These are phyloP conservation scores for Chaunax sp. DNA, from an alignment of 2,797 vertebrate genomes.

Conservation along the genomic window DNA sequence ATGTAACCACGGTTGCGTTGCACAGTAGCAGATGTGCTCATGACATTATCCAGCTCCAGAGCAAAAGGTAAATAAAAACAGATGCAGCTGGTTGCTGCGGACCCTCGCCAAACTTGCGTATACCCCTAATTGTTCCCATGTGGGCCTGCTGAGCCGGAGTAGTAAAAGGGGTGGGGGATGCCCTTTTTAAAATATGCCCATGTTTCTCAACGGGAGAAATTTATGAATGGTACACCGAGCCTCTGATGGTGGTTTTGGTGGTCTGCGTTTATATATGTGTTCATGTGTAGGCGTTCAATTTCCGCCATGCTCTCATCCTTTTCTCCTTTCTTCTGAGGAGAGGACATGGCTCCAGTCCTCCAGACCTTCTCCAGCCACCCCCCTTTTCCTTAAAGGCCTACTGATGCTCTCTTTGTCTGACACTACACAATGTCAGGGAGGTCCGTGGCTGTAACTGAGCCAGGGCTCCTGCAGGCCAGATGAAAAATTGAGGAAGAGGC, in stretches of 20 bases:
- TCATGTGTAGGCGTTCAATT: slow-evolving; percentile 27
- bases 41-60: slow-evolving; percentile 81
- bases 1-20: slow-evolving; percentile 86
- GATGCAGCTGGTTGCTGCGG: slow-evolving; percentile 86
- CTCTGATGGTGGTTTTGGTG: slow-evolving; percentile 58
- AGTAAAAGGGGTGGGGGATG: slow-evolving; percentile 71
- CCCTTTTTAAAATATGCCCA: slow-evolving; percentile 73
- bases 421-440: slow-evolving; percentile 73
- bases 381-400: background rate
- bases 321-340: background rate
- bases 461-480: slow-evolving; percentile 80
- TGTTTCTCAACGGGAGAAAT: slow-evolving; percentile 72
- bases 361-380: slow-evolving; percentile 6
- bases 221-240: slow-evolving; percentile 80
- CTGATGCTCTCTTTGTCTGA: slow-evolving; percentile 52
- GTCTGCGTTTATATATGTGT: slow-evolving; percentile 61
- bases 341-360: background rate
- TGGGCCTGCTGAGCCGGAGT: slow-evolving; percentile 76
- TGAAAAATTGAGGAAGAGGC: slow-evolving; percentile 78
- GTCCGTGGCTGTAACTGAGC: slow-evolving; percentile 68
- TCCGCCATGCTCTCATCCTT: background rate
- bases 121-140: slow-evolving; percentile 85
- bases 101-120: slow-evolving; percentile 81
- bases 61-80: slow-evolving; percentile 88
- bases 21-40: slow-evolving; percentile 89